Percentiles rank a stretch among this genome's conserved stretches.
Evolutionary conservation across 2,113 vertebrate species (phyloP).

Genomic region (Rallus limicola): DNA sequence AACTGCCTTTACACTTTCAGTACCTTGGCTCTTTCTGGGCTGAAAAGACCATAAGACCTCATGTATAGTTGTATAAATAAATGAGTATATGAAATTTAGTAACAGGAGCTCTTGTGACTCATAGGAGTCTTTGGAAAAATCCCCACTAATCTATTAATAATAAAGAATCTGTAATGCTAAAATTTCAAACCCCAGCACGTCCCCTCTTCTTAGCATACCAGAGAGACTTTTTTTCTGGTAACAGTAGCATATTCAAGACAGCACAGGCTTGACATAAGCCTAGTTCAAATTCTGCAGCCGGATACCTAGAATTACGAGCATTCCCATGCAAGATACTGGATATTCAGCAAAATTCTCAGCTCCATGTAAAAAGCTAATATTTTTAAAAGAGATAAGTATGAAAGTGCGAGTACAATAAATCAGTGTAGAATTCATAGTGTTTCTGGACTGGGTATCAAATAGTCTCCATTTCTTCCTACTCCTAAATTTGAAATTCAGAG

Average conservation of each 20-base stretch:
- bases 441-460: neutral
- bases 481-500: neutral
- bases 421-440: neutral
- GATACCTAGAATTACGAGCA: slow-evolving; percentile 28
- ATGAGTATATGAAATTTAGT: slow-evolving; percentile 56
- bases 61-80: slow-evolving; percentile 34
- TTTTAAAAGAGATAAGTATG: slow-evolving; percentile 2
- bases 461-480: neutral
- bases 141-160: slow-evolving; percentile 61
- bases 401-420: neutral
- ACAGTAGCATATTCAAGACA: slow-evolving; percentile 60
- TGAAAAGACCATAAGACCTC: slow-evolving; percentile 17
- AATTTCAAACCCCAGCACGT: slow-evolving; percentile 59
- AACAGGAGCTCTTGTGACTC: slow-evolving; percentile 59
- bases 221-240: slow-evolving; percentile 33
- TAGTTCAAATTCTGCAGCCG: slow-evolving; percentile 31
- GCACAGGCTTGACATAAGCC: neutral
- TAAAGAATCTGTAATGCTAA: slow-evolving; percentile 66
- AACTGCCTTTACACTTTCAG: slow-evolving; percentile 11
- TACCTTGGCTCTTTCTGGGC: neutral
- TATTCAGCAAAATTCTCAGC: neutral
- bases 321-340: neutral
- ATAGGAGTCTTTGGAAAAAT: slow-evolving; percentile 64
- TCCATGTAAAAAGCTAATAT: slow-evolving; percentile 16
- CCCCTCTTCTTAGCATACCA: slow-evolving; percentile 52